A percentile compares a stretch with the other conserved stretches of the same genome.
Conservation (phyloP, 2,113 vertebrate species). For the Pseudois nayaur region DNA sequence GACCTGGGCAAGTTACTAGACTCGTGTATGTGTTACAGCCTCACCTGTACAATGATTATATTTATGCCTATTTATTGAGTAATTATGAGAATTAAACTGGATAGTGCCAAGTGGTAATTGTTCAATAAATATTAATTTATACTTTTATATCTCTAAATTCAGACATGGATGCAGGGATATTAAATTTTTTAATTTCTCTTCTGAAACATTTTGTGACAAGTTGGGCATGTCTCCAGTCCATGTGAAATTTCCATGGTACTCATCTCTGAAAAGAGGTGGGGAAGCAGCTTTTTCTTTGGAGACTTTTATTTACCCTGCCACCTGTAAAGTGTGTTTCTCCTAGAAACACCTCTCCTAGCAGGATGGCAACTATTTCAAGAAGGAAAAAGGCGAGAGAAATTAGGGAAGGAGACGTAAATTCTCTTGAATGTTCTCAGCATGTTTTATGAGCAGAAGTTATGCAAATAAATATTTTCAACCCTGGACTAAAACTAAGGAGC, state of each 20-base stretch:
- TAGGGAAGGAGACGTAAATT: background rate
- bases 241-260: background rate
- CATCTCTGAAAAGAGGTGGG: background rate
- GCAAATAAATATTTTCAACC: background rate
- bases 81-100: background rate
- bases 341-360: background rate
- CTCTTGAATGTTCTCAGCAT: background rate
- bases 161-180: background rate
- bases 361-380: background rate
- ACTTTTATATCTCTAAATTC: background rate
- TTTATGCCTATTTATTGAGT: background rate
- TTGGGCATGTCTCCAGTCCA: background rate
- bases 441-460: background rate
- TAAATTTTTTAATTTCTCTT: slow-evolving; percentile 30
- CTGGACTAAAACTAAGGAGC: background rate
- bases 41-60: background rate
- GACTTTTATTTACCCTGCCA: background rate
- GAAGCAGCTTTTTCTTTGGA: background rate
- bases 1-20: background rate
- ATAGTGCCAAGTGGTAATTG: background rate
- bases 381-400: background rate
- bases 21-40: background rate
- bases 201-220: slow-evolving; percentile 19
- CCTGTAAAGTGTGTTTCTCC: background rate
- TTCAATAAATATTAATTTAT: background rate